A percentile compares a stretch with the other conserved stretches of the same genome.
phyloP scores from a whole-genome alignment of 2,888 invertebrate genomes.

The Drosophila lutescens region DNA sequence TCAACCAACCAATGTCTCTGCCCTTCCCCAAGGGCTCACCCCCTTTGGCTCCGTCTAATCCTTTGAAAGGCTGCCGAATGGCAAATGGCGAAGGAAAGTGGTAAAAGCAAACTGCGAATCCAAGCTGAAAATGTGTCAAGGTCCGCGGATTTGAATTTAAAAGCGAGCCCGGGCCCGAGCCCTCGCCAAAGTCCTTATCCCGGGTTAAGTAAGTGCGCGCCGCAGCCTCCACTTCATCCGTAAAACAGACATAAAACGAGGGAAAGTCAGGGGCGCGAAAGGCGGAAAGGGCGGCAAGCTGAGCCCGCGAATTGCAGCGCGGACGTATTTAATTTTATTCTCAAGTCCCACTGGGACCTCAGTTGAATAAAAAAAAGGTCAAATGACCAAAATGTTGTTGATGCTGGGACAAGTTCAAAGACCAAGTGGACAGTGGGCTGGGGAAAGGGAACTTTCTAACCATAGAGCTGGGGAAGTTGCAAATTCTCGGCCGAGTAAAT shows the following conservation, averaged over 20 bases:
- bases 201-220: slow-evolving; percentile 51
- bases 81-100: slow-evolving; percentile 15
- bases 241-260: slow-evolving; percentile 65
- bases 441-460: not conserved
- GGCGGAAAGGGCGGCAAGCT: slow-evolving; percentile 1
- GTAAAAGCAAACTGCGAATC: slow-evolving; percentile 37
- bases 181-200: slow-evolving; percentile 58
- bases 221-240: slow-evolving; percentile 43
- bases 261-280: slow-evolving; percentile 28
- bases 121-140: slow-evolving; percentile 71
- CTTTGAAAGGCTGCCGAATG: slow-evolving; percentile 55
- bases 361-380: slow-evolving; percentile 29
- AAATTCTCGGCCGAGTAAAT: slow-evolving; percentile 27
- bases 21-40: not conserved
- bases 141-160: slow-evolving; percentile 66
- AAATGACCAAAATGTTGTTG: slow-evolving; percentile 32
- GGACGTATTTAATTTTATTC: slow-evolving; percentile 71
- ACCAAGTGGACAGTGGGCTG: slow-evolving; percentile 22
- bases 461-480: slow-evolving; percentile 8
- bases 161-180: slow-evolving; percentile 16
- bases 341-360: slow-evolving; percentile 28
- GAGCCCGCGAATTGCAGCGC: slow-evolving; percentile 59
- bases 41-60: slow-evolving; percentile 10
- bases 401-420: slow-evolving; percentile 51
- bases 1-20: slow-evolving; percentile 51